Percentiles rank a stretch among this genome's conserved stretches.
Evolutionary conservation across 2,888 invertebrate species (phyloP).

Genomic region (Mesochorus sp.): DNA sequence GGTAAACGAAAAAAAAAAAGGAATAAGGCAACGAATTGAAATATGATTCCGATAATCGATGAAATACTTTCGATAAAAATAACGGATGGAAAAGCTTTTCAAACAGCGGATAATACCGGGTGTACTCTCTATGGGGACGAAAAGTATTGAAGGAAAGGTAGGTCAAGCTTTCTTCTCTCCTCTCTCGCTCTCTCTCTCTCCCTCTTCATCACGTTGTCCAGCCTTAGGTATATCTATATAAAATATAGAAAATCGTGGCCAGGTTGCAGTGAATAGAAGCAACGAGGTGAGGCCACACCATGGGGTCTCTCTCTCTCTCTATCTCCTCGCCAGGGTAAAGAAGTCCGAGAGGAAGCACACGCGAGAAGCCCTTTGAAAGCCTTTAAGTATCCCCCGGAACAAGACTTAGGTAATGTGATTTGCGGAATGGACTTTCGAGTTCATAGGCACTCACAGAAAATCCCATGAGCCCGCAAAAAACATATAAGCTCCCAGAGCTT

Average conservation of each 20-base stretch:
- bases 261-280: conserved; percentile 44
- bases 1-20: not conserved
- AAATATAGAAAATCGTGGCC: not conserved
- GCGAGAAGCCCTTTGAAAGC: conserved; percentile 56
- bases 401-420: conserved; percentile 63
- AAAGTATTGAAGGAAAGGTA: conserved; percentile 38
- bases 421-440: conserved; percentile 62
- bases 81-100: conserved; percentile 58
- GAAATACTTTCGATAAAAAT: conserved; percentile 53
- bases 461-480: conserved; percentile 50
- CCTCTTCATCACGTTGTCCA: not conserved
- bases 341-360: conserved; percentile 33
- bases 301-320: not conserved
- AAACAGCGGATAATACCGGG: conserved; percentile 45
- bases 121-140: conserved; percentile 32
- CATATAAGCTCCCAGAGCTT: conserved; percentile 47
- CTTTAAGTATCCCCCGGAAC: conserved; percentile 56
- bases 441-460: conserved; percentile 58
- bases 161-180: conserved; percentile 6
- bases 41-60: conserved; percentile 54
- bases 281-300: conserved; percentile 46
- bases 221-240: too few species aligned
- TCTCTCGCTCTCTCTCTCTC: not conserved
- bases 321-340: not conserved
- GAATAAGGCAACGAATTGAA: conserved; percentile 26